Evolutionary conservation across 2,113 vertebrate species (phyloP).

Genomic region (Solea senegalensis): DNA sequence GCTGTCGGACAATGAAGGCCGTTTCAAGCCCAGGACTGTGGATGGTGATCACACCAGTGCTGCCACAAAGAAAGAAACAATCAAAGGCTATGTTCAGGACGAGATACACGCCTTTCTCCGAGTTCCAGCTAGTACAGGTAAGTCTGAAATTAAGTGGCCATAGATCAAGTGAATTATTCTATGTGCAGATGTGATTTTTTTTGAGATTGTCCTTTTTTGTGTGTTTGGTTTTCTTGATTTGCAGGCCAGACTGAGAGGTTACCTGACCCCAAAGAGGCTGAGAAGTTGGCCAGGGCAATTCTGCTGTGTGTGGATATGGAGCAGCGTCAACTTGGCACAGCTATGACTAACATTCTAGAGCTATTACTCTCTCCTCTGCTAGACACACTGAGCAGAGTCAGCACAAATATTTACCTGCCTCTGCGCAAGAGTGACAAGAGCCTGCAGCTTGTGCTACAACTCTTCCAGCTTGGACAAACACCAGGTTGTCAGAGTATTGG

Average conservation of each 20-base stretch:
- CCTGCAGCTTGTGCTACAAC: conserved; percentile 87
- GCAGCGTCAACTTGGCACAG: conserved; percentile 30
- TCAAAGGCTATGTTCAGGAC: conserved; percentile 58
- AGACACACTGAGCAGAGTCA: conserved; percentile 87
- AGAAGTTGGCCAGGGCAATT: conserved; percentile 85
- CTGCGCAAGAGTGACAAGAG: conserved; percentile 89
- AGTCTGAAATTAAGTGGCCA: neutral
- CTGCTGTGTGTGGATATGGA: conserved; percentile 84
- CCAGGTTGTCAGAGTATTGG: conserved; percentile 4
- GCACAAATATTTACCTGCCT: conserved; percentile 90
- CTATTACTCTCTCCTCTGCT: conserved; percentile 87
- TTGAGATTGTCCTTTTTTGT: too few relatives aligned
- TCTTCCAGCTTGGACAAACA: conserved; percentile 79
- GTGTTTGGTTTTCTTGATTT: conserved; percentile 1
- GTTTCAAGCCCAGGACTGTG: conserved; percentile 71
- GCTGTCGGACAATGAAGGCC: conserved; percentile 82
- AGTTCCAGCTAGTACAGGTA: conserved; percentile 77
- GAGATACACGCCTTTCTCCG: conserved; percentile 82
- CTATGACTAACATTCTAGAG: conserved; percentile 77
- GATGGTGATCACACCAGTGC: conserved; percentile 8
- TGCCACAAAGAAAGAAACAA: conserved; percentile 32
- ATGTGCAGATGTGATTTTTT: neutral
- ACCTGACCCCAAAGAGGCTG: conserved; percentile 88
- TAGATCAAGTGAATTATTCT: neutral
- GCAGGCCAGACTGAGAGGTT: conserved; percentile 80